Percentiles rank a stretch among this genome's conserved stretches.
These are phyloP conservation scores for Octonoba sinensis DNA, from an alignment of 2,888 invertebrate genomes.

Conservation along the genomic window DNA sequence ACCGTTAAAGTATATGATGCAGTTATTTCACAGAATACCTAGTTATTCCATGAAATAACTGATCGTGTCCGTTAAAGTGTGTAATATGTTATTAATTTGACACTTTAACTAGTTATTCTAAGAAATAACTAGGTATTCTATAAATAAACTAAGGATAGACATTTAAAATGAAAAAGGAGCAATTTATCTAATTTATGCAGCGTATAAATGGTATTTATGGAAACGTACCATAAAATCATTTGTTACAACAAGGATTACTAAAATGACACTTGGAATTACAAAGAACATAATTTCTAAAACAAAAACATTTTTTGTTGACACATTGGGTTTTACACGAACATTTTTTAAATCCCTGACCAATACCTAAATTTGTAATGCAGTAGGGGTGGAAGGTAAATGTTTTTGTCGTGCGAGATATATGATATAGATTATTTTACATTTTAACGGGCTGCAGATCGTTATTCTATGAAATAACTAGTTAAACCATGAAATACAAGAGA, in stretches of 20 bases:
- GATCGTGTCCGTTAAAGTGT: slow-evolving; percentile 52
- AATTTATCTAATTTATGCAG: slow-evolving; percentile 50
- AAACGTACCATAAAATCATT: slow-evolving; percentile 43
- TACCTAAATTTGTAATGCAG: slow-evolving; percentile 33
- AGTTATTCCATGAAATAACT: slow-evolving; percentile 45
- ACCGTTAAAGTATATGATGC: slow-evolving; percentile 51
- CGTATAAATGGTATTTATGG: slow-evolving; percentile 50
- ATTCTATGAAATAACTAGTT: background rate
- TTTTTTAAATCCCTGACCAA: slow-evolving; percentile 54
- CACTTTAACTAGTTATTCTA: slow-evolving; percentile 1
- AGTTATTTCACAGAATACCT: slow-evolving; percentile 47
- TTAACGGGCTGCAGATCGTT: no score
- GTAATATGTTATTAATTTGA: slow-evolving; percentile 46
- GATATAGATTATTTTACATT: no score
- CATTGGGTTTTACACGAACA: slow-evolving; percentile 53
- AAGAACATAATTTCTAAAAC: no score
- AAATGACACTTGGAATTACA: no score
- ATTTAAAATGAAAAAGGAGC: slow-evolving; percentile 27
- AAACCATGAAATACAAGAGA: slow-evolving; percentile 46
- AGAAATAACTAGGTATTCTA: no score
- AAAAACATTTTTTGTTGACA: slow-evolving; percentile 51
- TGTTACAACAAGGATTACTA: no score
- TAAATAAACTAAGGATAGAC: no score
- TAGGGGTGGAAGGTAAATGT: slow-evolving; percentile 8
- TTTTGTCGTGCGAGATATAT: no score